These are phyloP conservation scores for Gortyna flavago DNA, from an alignment of 2,888 invertebrate species.

Conservation along the genomic window DNA sequence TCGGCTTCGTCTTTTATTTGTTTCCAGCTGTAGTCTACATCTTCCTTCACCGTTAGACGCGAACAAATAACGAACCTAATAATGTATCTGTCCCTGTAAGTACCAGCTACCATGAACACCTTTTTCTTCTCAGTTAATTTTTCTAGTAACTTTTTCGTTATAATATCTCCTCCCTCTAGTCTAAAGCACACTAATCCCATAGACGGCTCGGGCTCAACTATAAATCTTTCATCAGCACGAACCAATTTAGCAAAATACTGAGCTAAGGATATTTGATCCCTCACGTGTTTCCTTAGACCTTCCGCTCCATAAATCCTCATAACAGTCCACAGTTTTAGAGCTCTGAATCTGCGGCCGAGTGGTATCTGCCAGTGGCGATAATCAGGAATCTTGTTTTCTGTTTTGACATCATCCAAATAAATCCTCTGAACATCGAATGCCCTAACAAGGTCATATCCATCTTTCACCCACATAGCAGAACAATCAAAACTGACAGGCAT, in stretches of 20 bases:
- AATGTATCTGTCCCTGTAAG: conserved; percentile 92
- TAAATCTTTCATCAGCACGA: conserved; percentile 93
- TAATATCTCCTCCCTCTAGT: conserved; percentile 92
- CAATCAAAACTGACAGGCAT: conserved; percentile 98
- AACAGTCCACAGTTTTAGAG: conserved; percentile 98
- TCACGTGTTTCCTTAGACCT: conserved; percentile 94
- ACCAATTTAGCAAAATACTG: conserved; percentile 94
- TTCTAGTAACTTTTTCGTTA: conserved; percentile 93
- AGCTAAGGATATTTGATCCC: conserved; percentile 94
- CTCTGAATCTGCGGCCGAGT: conserved; percentile 95
- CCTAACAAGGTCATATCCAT: conserved; percentile 94
- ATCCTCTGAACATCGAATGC: conserved; percentile 97
- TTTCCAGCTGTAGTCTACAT: conserved; percentile 93
- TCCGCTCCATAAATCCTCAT: conserved; percentile 95
- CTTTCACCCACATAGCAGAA: conserved; percentile 97
- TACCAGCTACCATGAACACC: conserved; percentile 95
- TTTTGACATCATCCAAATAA: conserved; percentile 92
- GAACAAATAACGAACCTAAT: conserved; percentile 96
- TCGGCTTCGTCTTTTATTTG: conserved; percentile 92
- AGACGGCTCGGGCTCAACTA: conserved; percentile 92
- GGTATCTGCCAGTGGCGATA: conserved; percentile 96
- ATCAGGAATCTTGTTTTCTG: conserved; percentile 90
- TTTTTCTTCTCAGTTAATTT: conserved; percentile 93
- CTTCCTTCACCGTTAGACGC: conserved; percentile 91
- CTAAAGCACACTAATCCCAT: conserved; percentile 97